A percentile compares a stretch with the other conserved stretches of the same genome.
phyloP scores from a whole-genome alignment of 2,113 vertebrate genomes.

The Hepsetus odoe region DNA sequence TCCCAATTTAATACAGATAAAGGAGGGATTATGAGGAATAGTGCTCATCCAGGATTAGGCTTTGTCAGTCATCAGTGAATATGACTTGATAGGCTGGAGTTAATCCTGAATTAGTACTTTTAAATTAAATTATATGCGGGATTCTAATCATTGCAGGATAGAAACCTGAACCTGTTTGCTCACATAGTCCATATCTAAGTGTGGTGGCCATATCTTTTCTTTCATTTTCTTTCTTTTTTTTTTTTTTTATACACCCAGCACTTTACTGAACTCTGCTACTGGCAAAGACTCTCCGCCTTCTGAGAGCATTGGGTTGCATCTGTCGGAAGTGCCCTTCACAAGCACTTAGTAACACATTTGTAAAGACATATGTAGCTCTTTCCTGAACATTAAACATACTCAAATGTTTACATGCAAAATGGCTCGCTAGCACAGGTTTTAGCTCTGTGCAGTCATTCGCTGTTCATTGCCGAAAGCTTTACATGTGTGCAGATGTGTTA shows the following conservation, averaged over 20 bases:
- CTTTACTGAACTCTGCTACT: constrained; percentile 32
- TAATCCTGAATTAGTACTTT: neutral
- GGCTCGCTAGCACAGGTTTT: neutral
- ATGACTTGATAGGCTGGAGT: neutral
- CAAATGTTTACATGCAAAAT: constrained; percentile 15
- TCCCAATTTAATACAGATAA: neutral
- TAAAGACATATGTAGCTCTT: constrained; percentile 30
- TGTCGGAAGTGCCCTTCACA: constrained; percentile 3
- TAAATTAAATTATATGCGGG: neutral
- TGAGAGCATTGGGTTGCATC: constrained; percentile 1
- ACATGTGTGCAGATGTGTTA: neutral
- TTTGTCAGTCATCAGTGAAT: neutral
- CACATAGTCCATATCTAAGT: neutral
- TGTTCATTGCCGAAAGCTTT: neutral
- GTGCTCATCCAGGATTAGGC: neutral
- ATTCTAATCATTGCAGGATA: too few species aligned
- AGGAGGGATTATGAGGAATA: neutral
- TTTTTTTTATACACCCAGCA: constrained; percentile 9
- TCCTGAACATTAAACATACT: neutral
- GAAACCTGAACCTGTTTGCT: neutral
- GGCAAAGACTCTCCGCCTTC: neutral
- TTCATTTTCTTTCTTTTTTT: neutral
- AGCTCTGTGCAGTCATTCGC: neutral
- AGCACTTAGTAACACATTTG: constrained; percentile 15
- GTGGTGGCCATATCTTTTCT: constrained; percentile 15